A percentile compares a stretch with the other conserved stretches of the same genome.
phyloP scores from a whole-genome alignment of 2,888 invertebrate genomes.

The Hydroisotoma schaefferi region DNA sequence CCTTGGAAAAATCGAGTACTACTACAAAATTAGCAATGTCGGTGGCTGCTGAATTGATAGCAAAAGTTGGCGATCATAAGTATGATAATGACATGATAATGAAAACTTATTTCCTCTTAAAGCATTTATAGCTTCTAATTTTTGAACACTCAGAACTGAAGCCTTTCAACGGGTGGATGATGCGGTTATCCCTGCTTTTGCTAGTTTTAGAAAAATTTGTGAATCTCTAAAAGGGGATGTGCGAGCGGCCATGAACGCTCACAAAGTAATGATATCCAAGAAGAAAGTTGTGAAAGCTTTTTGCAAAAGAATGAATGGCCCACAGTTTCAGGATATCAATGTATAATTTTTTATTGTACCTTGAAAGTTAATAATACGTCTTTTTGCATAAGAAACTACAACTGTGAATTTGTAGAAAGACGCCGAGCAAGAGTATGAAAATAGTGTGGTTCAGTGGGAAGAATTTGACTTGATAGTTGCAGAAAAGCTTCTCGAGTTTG shows the following conservation, averaged over 20 bases:
- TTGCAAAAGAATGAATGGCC: constrained; percentile 2
- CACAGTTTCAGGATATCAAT: constrained; percentile 4
- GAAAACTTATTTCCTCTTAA: neutral
- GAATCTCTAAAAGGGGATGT: constrained; percentile 28
- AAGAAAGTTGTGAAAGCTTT: constrained; percentile 11
- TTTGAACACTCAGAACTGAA: constrained; percentile 18
- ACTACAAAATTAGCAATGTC: constrained; percentile 31
- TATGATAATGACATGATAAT: constrained; percentile 5
- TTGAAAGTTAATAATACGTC: neutral
- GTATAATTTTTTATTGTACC: neutral
- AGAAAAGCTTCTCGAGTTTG: constrained; percentile 33
- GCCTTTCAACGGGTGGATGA: constrained; percentile 28
- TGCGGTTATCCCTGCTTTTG: constrained; percentile 21
- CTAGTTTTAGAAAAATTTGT: constrained; percentile 27
- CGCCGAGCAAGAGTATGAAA: constrained; percentile 26
- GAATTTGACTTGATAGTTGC: constrained; percentile 16
- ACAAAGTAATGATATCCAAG: constrained; percentile 8
- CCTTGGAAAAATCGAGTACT: constrained; percentile 30
- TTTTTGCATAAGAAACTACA: neutral
- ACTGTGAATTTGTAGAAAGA: constrained; percentile 14
- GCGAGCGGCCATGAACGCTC: constrained; percentile 19
- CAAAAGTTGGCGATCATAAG: constrained; percentile 31
- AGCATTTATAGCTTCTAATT: neutral
- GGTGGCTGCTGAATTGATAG: constrained; percentile 24
- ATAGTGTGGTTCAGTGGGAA: constrained; percentile 24